Percentiles rank a stretch among this genome's conserved stretches.
These are phyloP conservation scores for Mizuhopecten yessoensis DNA, from an alignment of 1,140 invertebrate species.

Conservation along the genomic window DNA sequence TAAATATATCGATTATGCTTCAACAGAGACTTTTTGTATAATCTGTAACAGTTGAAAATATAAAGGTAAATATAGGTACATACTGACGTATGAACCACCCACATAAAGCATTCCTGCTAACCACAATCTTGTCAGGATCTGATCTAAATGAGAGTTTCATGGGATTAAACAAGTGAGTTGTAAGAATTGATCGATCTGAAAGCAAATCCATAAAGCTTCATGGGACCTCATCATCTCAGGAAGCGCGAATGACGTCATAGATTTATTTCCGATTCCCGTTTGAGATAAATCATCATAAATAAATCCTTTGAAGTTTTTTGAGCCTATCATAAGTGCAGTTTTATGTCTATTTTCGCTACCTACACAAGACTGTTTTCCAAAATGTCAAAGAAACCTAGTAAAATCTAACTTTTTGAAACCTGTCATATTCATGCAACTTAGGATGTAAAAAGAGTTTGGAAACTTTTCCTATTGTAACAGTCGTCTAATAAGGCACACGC, in stretches of 20 bases:
- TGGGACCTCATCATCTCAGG: not conserved
- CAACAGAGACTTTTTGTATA: not conserved
- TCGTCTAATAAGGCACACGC: no score
- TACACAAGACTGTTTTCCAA: no score
- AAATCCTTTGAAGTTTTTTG: not conserved
- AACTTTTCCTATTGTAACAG: no score
- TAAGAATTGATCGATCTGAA: not conserved
- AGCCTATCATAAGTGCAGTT: no score
- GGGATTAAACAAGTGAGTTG: not conserved
- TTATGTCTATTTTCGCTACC: no score
- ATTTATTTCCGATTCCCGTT: not conserved
- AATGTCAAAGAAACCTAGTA: no score
- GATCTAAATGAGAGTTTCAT: not conserved
- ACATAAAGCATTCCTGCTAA: not conserved
- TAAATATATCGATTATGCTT: not conserved
- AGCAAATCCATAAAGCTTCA: not conserved
- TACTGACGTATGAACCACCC: not conserved
- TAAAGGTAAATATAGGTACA: not conserved
- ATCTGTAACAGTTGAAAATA: not conserved
- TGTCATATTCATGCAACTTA: no score
- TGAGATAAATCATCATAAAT: not conserved
- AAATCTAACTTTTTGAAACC: no score
- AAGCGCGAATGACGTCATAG: not conserved
- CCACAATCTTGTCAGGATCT: not conserved
- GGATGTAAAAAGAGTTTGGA: no score